Conservation (phyloP, 2,113 vertebrate species). For the Petrocephalus microphthalmus region DNA sequence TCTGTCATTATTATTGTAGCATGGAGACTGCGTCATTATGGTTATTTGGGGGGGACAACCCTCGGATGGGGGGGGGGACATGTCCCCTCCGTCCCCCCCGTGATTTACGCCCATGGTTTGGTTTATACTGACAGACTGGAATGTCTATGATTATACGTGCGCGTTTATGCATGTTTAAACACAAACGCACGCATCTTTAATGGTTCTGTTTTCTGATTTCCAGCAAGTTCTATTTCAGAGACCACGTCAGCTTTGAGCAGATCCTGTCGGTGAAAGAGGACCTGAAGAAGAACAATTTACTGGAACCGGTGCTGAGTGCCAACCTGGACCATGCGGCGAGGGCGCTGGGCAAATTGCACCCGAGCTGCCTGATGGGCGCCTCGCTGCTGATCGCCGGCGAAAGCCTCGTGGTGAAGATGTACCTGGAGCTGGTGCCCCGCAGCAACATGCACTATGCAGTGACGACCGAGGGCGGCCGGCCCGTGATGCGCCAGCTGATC, state of each 20-base stretch:
- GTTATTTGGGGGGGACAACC: too few relatives aligned
- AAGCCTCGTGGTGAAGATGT: conserved; percentile 25
- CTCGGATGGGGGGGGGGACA: too few relatives aligned
- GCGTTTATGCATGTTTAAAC: not conserved
- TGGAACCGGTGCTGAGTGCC: conserved; percentile 29
- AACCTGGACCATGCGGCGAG: conserved; percentile 29
- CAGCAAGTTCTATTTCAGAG: conserved; percentile 23
- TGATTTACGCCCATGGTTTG: too few relatives aligned
- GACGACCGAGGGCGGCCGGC: conserved; percentile 1
- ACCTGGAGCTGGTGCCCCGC: not conserved
- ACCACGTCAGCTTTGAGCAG: conserved; percentile 24
- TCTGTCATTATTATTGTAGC: too few relatives aligned
- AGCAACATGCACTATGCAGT: conserved; percentile 23
- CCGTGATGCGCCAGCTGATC: conserved; percentile 30
- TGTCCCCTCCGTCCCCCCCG: too few relatives aligned
- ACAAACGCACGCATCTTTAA: not conserved
- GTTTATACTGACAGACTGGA: not conserved
- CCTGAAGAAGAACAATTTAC: conserved; percentile 23
- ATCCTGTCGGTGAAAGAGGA: conserved; percentile 29
- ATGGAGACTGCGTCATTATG: too few relatives aligned
- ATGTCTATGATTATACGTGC: not conserved
- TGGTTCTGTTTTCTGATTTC: not conserved
- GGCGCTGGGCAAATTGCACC: conserved; percentile 27
- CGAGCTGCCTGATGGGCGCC: conserved; percentile 5
- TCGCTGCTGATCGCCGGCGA: conserved; percentile 30